These are phyloP conservation scores for Hypsopygia costalis DNA, from an alignment of 2,888 invertebrate species.

Conservation along the genomic window DNA sequence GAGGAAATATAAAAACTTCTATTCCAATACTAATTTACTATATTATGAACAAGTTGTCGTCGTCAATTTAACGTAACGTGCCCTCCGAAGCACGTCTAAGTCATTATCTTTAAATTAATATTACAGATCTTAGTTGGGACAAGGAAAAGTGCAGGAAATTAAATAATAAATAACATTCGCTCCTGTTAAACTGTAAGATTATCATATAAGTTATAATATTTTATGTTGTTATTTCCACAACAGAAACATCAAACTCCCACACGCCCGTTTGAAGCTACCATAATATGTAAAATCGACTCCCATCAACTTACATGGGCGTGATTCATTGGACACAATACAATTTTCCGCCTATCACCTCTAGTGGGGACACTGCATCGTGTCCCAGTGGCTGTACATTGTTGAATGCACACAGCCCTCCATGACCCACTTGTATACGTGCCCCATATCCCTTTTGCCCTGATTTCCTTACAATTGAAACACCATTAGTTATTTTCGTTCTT, in stretches of 20 bases:
- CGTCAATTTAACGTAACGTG: too few species aligned
- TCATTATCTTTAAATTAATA: too few species aligned
- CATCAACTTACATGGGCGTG: constrained; percentile 18
- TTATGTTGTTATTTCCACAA: background rate
- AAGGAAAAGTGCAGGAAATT: too few species aligned
- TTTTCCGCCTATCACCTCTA: constrained; percentile 54
- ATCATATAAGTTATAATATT: too few species aligned
- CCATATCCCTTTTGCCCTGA: constrained; percentile 52
- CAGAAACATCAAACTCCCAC: background rate
- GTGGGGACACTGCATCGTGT: constrained; percentile 28
- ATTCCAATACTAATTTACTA: too few species aligned
- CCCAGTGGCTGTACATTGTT: constrained; percentile 42
- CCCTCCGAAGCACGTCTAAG: too few species aligned
- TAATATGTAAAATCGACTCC: constrained; percentile 8
- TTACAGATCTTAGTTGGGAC: too few species aligned
- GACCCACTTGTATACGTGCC: constrained; percentile 36
- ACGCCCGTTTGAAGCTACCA: constrained; percentile 20
- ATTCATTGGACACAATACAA: constrained; percentile 43
- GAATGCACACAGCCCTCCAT: constrained; percentile 52
- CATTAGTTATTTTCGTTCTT: background rate
- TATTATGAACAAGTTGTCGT: too few species aligned
- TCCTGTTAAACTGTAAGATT: too few species aligned
- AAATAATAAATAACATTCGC: too few species aligned
- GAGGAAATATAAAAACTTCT: too few species aligned
- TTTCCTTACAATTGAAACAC: constrained; percentile 23